Conservation (phyloP, 2,797 vertebrate species). For the Rousettus madagascariensis region DNA sequence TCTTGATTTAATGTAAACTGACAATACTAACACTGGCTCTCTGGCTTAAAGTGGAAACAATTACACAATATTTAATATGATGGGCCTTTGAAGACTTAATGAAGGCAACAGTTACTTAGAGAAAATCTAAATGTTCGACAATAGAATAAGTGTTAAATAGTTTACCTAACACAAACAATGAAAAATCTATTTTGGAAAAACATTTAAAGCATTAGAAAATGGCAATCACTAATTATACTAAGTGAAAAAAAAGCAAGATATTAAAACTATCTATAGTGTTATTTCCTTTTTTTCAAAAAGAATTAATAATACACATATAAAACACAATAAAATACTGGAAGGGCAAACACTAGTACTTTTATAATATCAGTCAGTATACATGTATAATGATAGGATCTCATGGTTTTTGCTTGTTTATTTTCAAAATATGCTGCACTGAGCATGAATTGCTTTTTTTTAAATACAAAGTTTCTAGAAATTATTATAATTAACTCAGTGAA, state of each 20-base stretch:
- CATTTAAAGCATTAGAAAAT: not conserved
- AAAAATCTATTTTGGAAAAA: conserved; percentile 15
- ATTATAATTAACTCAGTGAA: not conserved
- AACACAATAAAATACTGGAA: not conserved
- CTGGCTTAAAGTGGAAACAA: not conserved
- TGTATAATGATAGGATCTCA: not conserved
- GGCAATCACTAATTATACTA: not conserved
- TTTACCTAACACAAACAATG: not conserved
- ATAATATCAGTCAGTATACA: not conserved
- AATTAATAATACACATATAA: not conserved
- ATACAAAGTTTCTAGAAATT: not conserved
- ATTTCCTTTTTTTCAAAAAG: conserved; percentile 22
- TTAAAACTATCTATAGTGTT: not conserved
- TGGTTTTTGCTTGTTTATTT: not conserved
- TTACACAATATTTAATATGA: not conserved
- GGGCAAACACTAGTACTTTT: not conserved
- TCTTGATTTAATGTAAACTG: not conserved
- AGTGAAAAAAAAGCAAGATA: not conserved
- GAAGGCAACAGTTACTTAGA: not conserved
- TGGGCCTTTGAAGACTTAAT: not conserved
- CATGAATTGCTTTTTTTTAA: not conserved
- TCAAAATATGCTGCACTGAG: not conserved
- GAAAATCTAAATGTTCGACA: not conserved
- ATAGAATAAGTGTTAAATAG: not conserved
- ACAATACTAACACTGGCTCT: not conserved